These are phyloP conservation scores for Xenopus laevis DNA, from an alignment of 2,113 vertebrate genomes.

Conservation along the genomic window DNA sequence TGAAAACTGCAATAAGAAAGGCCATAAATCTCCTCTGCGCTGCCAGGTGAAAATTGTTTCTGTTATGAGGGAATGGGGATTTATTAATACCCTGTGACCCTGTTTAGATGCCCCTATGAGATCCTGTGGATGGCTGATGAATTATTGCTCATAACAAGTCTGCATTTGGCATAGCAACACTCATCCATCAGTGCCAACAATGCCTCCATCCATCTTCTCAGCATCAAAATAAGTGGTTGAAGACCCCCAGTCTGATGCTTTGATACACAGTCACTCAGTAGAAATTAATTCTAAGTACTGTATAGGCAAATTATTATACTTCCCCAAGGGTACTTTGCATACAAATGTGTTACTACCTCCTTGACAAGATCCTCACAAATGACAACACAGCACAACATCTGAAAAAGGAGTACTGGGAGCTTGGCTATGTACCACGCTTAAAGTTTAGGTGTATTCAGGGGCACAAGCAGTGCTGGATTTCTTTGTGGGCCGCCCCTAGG, in stretches of 20 bases:
- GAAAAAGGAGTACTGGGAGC: conserved; percentile 85
- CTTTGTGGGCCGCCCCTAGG: no score
- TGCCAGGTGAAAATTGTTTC: neutral
- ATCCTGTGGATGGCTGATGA: conserved; percentile 28
- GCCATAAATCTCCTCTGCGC: conserved; percentile 21
- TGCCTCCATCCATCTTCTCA: neutral
- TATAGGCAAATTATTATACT: neutral
- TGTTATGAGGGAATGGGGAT: neutral
- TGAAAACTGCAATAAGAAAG: conserved; percentile 19
- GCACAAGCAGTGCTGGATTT: no score
- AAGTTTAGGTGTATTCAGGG: conserved; percentile 87
- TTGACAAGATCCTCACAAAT: conserved; percentile 89
- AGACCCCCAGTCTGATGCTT: neutral
- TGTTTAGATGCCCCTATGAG: conserved; percentile 27
- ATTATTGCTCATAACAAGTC: conserved; percentile 23
- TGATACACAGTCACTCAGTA: neutral
- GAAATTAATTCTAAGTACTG: no score
- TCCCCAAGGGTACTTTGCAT: neutral
- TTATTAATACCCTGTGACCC: conserved; percentile 16
- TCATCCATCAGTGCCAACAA: neutral
- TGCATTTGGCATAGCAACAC: neutral
- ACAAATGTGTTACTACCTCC: conserved; percentile 66
- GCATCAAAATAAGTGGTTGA: neutral
- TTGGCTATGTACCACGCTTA: conserved; percentile 87
- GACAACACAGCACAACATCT: conserved; percentile 84